Percentiles rank a stretch among this genome's conserved stretches.
Evolutionary conservation across 2,888 invertebrate genomes (phyloP).

Genomic region (Mythimna lalbum): DNA sequence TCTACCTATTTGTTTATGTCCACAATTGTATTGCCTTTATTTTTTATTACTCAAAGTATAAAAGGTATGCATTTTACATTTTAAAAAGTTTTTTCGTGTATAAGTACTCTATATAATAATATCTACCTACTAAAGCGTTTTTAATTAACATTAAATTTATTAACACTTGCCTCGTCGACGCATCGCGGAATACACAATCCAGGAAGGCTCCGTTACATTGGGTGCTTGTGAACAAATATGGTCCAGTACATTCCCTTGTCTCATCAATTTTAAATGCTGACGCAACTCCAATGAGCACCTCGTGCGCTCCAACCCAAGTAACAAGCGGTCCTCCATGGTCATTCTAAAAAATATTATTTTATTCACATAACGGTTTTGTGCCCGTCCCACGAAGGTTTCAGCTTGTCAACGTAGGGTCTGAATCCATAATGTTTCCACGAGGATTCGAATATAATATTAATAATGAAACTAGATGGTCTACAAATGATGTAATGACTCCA

Average conservation of each 20-base stretch:
- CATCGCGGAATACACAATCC: conserved; percentile 46
- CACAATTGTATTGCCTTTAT: neutral
- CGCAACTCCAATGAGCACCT: conserved; percentile 74
- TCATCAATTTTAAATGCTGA: conserved; percentile 70
- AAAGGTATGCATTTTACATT: neutral
- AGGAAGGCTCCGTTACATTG: conserved; percentile 73
- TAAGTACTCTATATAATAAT: neutral
- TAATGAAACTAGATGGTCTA: no score
- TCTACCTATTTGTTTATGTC: no score
- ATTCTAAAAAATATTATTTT: conserved; percentile 67
- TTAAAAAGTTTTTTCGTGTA: no score
- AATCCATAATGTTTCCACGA: no score
- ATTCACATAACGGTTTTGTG: neutral
- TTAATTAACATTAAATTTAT: neutral
- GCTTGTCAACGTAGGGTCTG: no score
- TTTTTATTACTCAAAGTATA: neutral
- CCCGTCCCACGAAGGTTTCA: no score
- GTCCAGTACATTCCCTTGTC: conserved; percentile 67
- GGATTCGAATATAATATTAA: no score
- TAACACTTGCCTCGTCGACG: neutral
- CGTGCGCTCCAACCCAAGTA: conserved; percentile 69
- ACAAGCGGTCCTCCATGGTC: conserved; percentile 79
- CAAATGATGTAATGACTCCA: no score
- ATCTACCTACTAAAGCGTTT: neutral
- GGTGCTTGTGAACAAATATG: conserved; percentile 76